Base-by-base conservation (phyloP, 2,113 vertebrate species). In the Tylochromis polylepis region DNA sequence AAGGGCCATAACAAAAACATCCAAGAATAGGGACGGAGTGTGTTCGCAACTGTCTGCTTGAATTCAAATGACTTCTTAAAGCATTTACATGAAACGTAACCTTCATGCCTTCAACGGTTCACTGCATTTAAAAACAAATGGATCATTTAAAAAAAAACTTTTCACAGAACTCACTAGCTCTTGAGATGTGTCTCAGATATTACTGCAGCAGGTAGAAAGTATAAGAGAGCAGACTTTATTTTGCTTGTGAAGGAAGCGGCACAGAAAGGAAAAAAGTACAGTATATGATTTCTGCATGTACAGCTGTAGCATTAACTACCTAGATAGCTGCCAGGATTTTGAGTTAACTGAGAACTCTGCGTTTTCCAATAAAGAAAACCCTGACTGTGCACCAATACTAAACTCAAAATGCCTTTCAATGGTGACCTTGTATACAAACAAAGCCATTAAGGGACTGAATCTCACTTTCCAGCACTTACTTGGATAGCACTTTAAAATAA, bases 241-340 rank as follows among this genome's bases (percentile, higher is more conserved):
- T 67, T 70, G 1, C n/a, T 70, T 43, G 12, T 22, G 43, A 6
- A 43, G 65, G 7, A 65, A 36, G 27, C 4, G 0, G 58, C 24
- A 58, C 58, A 60, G 9, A 4, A 62, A 65, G 6, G 2, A 67
- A 41, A 70, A 4, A 43, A 6, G 0, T 1, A 27, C 65, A 72
- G 14, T 24, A 15, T 10, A 0, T 24, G 2, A 41, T 43, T 72
- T 65, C 0, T 38, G 6, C 11, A 8, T 38, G 60, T 0, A 36
- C 18, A 65, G 11, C 5, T 62, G 31, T 0, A 4, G 31, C 31
- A 38, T n/a, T 36, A 38, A 12, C 60, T n/a, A 1, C n/a, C 36
- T 0, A 12, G 60, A 36, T 4, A 65, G 31, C 31, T 65, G 60
- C 18, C 60, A 43, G n/a, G n/a, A 41, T 43, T 70, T 24, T 43